Conservation (phyloP, 2,797 vertebrate genomes). For the Urosaurus nigricauda region DNA sequence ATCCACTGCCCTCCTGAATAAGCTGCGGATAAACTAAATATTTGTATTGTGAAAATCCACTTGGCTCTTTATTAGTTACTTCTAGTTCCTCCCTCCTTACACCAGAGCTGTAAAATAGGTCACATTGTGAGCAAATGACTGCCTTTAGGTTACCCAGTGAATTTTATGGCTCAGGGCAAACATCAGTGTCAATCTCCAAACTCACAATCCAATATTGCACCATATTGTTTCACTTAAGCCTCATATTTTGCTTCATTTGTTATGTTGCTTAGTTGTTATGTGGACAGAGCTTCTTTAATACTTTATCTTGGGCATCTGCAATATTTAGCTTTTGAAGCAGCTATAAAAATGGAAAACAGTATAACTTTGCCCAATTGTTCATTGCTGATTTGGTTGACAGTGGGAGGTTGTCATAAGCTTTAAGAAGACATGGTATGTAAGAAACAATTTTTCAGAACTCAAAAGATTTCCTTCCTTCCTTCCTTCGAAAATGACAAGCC, state of each 20-base stretch:
- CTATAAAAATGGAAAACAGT: conserved; percentile 10
- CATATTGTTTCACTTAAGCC: too few relatives aligned
- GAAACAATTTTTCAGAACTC: background rate
- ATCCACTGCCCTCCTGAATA: background rate
- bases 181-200: too few relatives aligned
- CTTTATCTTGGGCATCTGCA: background rate
- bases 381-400: background rate
- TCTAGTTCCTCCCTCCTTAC: background rate
- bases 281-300: background rate
- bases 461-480: conserved; percentile 26
- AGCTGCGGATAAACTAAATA: background rate
- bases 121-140: background rate
- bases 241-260: background rate
- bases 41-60: background rate
- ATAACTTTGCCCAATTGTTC: background rate
- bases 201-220: too few relatives aligned
- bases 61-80: too few relatives aligned
- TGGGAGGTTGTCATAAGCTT: background rate
- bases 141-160: too few relatives aligned
- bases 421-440: background rate
- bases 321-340: background rate
- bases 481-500: background rate
- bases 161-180: too few relatives aligned
- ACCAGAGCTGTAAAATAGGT: background rate
- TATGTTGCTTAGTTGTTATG: background rate